Base-by-base conservation (phyloP, 2,888 invertebrate species). In the Tachina fera region DNA sequence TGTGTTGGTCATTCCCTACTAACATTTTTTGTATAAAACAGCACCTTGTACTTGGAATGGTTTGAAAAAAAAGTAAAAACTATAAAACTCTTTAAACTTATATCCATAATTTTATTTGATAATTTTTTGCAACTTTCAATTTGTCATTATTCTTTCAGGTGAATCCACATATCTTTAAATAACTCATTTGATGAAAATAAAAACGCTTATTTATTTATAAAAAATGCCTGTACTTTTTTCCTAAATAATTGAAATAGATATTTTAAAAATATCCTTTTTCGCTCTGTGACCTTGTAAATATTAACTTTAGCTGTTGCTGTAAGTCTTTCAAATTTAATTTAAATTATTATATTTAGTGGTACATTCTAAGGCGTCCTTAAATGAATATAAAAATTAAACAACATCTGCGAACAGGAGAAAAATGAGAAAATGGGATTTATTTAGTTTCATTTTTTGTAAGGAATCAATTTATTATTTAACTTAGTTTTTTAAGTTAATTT, bases 161-260 rank as follows among this genome's bases (percentile, higher is more conserved):
- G 91, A 92, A 91, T 91, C 91, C 87, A 92, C 92, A 89, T 91
- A 91, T 89, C 90, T 91, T 88, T 91, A 89, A 91, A 87, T 82
- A 51, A 65, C 22, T 60, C 11, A 84, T 79, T 56, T 63, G 63
- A 63, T 53, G 70, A 58, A 49, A 56, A 60, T 31, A 19, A 10
- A 51, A 56, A 60, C 41, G 16, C n/a, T 19, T 56, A 53, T 63
- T 41, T 53, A 72, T 45, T 19, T 51, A 47, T 45, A 56, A 56
- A 58, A 43, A 31, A 56, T 49, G 16, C 56, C 63, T 77, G 53
- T 84, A 76, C 65, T 74, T 71, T 68, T 49, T 53, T 47, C 49
- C 51, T 43, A 60, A 70, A 43, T 71, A 22, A 60, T 39, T 58
- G 13, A 47, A 76, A 45, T 39, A 14, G 19, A 76, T 65, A 53